Evolutionary conservation across 2,113 vertebrate species (phyloP).

Genomic region (Nanorana parkeri): DNA sequence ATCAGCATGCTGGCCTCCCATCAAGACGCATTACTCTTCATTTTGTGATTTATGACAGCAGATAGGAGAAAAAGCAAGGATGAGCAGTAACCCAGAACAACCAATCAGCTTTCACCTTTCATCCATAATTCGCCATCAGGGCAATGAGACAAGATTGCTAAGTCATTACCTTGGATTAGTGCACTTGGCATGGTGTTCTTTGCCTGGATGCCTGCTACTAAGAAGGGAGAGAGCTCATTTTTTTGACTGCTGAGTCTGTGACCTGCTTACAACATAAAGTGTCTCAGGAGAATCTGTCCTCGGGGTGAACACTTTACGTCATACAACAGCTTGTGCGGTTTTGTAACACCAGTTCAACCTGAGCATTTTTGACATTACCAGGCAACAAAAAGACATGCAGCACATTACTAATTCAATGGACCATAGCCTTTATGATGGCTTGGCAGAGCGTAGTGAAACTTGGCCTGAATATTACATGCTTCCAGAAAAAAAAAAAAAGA

Average conservation of each 20-base stretch:
- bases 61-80: no score
- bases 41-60: not conserved
- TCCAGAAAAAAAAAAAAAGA: not conserved
- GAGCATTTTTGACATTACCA: conserved; percentile 21
- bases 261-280: conserved; percentile 35
- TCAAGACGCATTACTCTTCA: not conserved
- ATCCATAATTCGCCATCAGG: no score
- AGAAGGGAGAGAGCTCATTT: not conserved
- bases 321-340: conserved; percentile 1
- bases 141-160: no score
- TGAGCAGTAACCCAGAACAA: no score
- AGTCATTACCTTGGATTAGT: no score
- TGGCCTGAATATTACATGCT: conserved; percentile 13
- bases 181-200: no score
- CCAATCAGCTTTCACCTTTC: no score
- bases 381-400: conserved; percentile 20
- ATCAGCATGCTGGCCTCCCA: no score
- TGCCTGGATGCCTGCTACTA: conserved; percentile 2
- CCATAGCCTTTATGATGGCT: not conserved
- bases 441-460: conserved; percentile 12
- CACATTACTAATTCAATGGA: not conserved
- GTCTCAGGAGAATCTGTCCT: conserved; percentile 28
- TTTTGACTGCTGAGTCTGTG: conserved; percentile 24
- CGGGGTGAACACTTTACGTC: not conserved
- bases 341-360: conserved; percentile 7